Conservation (phyloP, 2,113 vertebrate genomes). For the Chiloscyllium plagiosum region DNA sequence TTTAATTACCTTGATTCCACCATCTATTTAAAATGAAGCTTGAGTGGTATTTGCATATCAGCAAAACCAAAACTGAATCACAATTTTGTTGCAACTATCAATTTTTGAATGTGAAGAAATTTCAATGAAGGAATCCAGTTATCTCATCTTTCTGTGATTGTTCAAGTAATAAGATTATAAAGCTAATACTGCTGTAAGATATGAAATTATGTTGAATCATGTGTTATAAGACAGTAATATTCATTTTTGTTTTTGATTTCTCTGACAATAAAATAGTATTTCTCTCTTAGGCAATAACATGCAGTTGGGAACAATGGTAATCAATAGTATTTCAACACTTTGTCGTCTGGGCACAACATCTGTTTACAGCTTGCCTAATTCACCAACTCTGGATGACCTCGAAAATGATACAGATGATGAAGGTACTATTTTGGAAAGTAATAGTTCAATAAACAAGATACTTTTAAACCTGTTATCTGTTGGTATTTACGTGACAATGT, state of each 20-base stretch:
- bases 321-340: conserved; percentile 73
- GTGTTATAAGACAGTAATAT: not conserved
- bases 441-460: not conserved
- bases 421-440: conserved; percentile 43
- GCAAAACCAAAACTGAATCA: not conserved
- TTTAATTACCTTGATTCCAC: not conserved
- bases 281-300: conserved; percentile 65
- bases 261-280: not conserved
- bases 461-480: not conserved
- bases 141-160: not conserved
- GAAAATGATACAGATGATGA: conserved; percentile 71
- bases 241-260: not conserved
- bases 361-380: conserved; percentile 72
- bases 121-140: not conserved
- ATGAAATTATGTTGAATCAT: not conserved
- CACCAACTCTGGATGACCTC: conserved; percentile 79
- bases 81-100: not conserved
- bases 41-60: not conserved
- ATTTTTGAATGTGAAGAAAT: not conserved
- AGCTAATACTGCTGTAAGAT: not conserved
- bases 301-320: conserved; percentile 80
- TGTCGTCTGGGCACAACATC: conserved; percentile 67
- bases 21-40: no score
- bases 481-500: no score
- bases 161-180: no score